Conservation (phyloP, 2,797 vertebrate species). For the Rhyacichthys aspro region DNA sequence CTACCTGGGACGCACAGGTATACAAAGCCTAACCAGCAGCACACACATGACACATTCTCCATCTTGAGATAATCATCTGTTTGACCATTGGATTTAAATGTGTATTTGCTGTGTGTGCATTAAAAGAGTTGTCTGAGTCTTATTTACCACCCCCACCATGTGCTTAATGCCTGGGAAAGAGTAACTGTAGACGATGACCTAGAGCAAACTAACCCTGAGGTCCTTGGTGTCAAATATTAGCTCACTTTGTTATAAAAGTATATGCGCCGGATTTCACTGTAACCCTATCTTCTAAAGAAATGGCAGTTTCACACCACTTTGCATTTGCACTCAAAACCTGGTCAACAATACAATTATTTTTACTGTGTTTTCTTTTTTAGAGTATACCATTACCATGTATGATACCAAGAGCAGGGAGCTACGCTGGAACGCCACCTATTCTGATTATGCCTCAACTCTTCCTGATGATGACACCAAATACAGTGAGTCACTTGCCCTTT, state of each 20-base stretch:
- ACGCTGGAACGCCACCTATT: slow-evolving; percentile 98
- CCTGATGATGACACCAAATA: slow-evolving; percentile 92
- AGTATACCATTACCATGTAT: slow-evolving; percentile 99
- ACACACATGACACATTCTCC: too few relatives aligned
- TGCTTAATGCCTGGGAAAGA: background rate
- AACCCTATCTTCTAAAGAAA: slow-evolving; percentile 4
- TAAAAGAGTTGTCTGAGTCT: background rate
- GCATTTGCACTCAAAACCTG: background rate
- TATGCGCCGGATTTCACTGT: slow-evolving; percentile 21
- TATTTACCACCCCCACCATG: background rate
- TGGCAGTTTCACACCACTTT: slow-evolving; percentile 17
- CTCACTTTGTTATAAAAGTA: slow-evolving; percentile 12
- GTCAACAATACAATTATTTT: slow-evolving; percentile 1
- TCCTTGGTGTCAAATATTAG: slow-evolving; percentile 29
- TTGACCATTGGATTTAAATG: too few relatives aligned
- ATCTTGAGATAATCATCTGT: too few relatives aligned
- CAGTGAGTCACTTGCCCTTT: slow-evolving; percentile 79
- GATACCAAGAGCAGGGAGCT: slow-evolving; percentile 96
- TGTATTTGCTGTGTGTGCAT: too few relatives aligned
- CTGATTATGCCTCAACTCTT: slow-evolving; percentile 92
- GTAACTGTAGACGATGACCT: slow-evolving; percentile 17
- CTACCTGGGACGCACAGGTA: slow-evolving; percentile 92
- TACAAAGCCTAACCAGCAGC: slow-evolving; percentile 22
- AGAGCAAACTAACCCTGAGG: slow-evolving; percentile 1
- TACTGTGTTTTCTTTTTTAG: slow-evolving; percentile 66